Percentiles rank a stretch among this genome's conserved stretches.
Conservation (phyloP, 2,797 vertebrate genomes). For the Eleutherodactylus coqui region DNA sequence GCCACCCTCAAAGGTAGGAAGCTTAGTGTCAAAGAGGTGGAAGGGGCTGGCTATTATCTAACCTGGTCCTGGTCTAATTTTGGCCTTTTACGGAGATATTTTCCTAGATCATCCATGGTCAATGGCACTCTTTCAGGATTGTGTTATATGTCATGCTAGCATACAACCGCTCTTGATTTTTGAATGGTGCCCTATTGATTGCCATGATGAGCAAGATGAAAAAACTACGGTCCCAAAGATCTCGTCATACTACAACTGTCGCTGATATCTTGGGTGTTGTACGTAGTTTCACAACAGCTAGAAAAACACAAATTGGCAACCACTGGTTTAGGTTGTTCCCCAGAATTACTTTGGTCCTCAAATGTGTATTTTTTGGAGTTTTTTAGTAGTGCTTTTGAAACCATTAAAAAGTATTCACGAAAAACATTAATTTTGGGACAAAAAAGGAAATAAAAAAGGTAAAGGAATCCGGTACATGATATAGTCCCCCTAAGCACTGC, state of each 20-base stretch:
- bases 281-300: not conserved
- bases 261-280: too few relatives aligned
- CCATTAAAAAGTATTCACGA: not conserved
- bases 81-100: too few relatives aligned
- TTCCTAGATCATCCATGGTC: not conserved
- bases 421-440: not conserved
- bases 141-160: too few relatives aligned
- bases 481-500: not conserved
- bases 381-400: not conserved
- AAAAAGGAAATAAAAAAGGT: not conserved
- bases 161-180: too few relatives aligned
- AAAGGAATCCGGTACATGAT: not conserved
- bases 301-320: not conserved
- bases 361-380: not conserved
- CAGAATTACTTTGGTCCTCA: not conserved
- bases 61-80: too few relatives aligned
- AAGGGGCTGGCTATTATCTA: too few relatives aligned
- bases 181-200: not conserved
- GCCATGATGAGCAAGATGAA: too few relatives aligned
- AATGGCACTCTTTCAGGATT: too few relatives aligned
- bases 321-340: not conserved
- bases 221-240: too few relatives aligned
- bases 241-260: too few relatives aligned
- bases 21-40: too few relatives aligned
- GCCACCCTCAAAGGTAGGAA: too few relatives aligned